Conservation (phyloP, 2,113 vertebrate species). For the Chionomys nivalis region DNA sequence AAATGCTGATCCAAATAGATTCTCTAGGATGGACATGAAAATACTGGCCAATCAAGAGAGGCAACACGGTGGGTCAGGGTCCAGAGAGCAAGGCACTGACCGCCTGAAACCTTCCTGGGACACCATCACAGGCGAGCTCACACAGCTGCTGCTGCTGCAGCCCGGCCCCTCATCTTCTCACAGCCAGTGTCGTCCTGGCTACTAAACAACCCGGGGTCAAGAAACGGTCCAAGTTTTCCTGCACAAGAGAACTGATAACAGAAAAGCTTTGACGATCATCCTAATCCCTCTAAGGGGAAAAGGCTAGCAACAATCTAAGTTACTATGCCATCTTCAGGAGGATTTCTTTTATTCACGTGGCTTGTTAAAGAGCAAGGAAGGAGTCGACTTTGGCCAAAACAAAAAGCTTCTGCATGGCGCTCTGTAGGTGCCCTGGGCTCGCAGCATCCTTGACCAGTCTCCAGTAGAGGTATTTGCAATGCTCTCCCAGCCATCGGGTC, state of each 20-base stretch:
- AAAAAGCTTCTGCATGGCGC: conserved; percentile 79
- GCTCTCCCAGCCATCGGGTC: conserved; percentile 54
- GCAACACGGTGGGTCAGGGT: not conserved
- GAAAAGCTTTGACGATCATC: not conserved
- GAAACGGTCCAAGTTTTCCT: not conserved
- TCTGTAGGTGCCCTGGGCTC: conserved; percentile 75
- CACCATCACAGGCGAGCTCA: not conserved
- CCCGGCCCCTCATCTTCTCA: not conserved
- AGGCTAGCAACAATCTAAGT: not conserved
- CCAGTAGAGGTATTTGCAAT: conserved; percentile 84
- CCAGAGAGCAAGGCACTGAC: not conserved
- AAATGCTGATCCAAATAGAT: conserved; percentile 59
- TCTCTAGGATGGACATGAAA: conserved; percentile 53
- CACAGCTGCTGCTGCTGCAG: not conserved
- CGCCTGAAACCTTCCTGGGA: not conserved
- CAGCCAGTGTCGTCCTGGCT: not conserved
- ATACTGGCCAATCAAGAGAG: not conserved
- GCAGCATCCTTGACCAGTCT: conserved; percentile 78
- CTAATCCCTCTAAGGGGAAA: not conserved
- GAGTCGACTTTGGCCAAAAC: conserved; percentile 88
- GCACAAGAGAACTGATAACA: not conserved
- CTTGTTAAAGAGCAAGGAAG: conserved; percentile 73
- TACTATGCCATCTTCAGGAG: conserved; percentile 46
- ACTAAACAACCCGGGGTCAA: not conserved
- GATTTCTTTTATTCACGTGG: conserved; percentile 60